A percentile compares a stretch with the other conserved stretches of the same genome.
Evolutionary conservation across 1,140 invertebrate species (phyloP).

Genomic region (Anthonomus grandis): DNA sequence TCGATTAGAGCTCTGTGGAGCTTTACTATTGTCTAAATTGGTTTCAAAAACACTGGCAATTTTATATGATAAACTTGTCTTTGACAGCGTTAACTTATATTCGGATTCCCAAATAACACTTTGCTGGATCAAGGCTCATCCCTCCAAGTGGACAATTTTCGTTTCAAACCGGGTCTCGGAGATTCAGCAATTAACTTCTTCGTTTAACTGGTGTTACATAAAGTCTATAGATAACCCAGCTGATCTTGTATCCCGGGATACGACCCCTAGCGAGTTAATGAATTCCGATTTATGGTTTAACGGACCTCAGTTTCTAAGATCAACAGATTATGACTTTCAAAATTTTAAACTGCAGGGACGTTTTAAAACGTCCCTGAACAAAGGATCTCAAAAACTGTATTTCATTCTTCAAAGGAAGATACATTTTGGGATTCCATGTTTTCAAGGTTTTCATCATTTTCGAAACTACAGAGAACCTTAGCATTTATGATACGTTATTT

Average conservation of each 20-base stretch:
- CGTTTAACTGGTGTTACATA: conserved; percentile 45
- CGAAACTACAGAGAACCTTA: not conserved
- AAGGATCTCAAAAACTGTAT: too few species aligned
- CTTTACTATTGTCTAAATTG: conserved; percentile 3
- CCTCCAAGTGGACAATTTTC: conserved; percentile 15
- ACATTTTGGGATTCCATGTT: not conserved
- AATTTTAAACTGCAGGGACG: not conserved
- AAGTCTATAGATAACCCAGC: conserved; percentile 45
- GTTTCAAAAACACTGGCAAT: not conserved
- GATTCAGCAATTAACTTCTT: conserved; percentile 31
- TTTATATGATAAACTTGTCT: not conserved
- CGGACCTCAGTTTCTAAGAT: conserved; percentile 13
- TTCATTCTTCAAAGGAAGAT: too few species aligned
- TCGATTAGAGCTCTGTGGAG: conserved; percentile 12
- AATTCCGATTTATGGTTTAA: conserved; percentile 15
- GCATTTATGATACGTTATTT: too few species aligned
- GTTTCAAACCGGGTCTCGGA: conserved; percentile 15
- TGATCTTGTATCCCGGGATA: conserved; percentile 47
- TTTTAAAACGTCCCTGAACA: not conserved
- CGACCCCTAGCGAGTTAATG: conserved; percentile 22
- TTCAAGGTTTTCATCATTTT: not conserved
- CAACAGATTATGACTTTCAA: not conserved
- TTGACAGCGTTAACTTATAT: conserved; percentile 6
- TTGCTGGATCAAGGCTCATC: conserved; percentile 7
- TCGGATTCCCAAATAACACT: conserved; percentile 18